Evolutionary conservation across 2,888 invertebrate species (phyloP), one percentile per base, ranked within the genome.

Genomic region (Sisyra terminalis): DNA sequence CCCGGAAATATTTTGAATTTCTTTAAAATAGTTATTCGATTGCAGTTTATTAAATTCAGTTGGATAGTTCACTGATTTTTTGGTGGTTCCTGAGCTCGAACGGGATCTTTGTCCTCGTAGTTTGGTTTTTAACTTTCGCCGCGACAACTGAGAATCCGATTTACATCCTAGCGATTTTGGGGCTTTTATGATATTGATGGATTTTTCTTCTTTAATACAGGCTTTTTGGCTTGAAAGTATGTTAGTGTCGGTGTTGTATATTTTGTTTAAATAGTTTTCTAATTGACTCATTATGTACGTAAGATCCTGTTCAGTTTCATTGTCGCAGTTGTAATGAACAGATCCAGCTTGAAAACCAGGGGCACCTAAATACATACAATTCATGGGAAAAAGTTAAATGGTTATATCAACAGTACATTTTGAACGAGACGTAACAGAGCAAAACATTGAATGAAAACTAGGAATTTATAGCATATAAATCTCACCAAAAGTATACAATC

Each of bases 91-190:
- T 5, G 24, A 24, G 7, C 24, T 24, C 7, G 24, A 24, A 5
- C 24, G 3, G 3, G 24, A 24, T 24, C 24, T 24, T 24, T 24
- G 11, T 11, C 35, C 13, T 3, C 35, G 6, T 14, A 15, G 9
- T 13, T 4, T 35, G 14, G 15, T 35, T 14, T 8, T 2, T 11
- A 35, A 9, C 8, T 9, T 35, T n/a, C n/a, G 4, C 3, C 37
- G 37, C 9, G 37, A 37, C 17, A 37, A 9, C n/a, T 17, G 18
- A 11, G 37, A 37, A 37, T 37, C 37, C n/a, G 37, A 37, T 37
- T 37, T 37, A 37, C 37, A 15, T 17, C n/a, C 10, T n/a, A 11
- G 16, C 17, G 18, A 11, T 18, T 18, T 18, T 3, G 14, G 8
- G 10, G 9, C 16, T 32, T 32, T 32, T 6, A 32, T 3, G 11